A percentile compares a stretch with the other conserved stretches of the same genome.
phyloP scores from a whole-genome alignment of 2,888 invertebrate genomes.

The Isotomurus palustris region DNA sequence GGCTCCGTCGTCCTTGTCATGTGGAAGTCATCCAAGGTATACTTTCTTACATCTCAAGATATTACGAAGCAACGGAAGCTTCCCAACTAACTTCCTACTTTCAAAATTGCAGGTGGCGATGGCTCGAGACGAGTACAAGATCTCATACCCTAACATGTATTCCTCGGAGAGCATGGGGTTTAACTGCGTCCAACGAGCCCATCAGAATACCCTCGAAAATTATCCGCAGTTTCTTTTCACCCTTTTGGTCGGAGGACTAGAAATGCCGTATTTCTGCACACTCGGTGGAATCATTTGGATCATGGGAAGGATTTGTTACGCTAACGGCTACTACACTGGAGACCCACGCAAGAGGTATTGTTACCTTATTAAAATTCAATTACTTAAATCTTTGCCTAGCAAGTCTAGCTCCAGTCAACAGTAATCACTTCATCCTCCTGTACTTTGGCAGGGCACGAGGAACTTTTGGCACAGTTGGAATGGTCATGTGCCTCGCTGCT shows the following conservation, averaged over 20 bases:
- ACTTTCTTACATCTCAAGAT: not conserved
- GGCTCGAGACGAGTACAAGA: conserved; percentile 49
- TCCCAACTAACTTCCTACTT: not conserved
- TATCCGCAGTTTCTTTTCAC: conserved; percentile 50
- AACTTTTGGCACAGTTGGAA: conserved; percentile 37
- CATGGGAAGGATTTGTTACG: conserved; percentile 51
- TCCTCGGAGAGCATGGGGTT: conserved; percentile 50
- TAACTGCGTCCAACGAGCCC: conserved; percentile 53
- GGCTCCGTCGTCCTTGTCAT: conserved; percentile 49
- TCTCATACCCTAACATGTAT: conserved; percentile 53
- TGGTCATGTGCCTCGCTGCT: conserved; percentile 34
- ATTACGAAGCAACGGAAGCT: conserved; percentile 4
- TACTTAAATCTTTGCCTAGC: not conserved
- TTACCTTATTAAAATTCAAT: not conserved
- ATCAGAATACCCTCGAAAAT: conserved; percentile 53
- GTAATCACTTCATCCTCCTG: not conserved
- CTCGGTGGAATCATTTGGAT: conserved; percentile 51
- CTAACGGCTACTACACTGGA: conserved; percentile 48
- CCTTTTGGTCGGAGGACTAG: conserved; percentile 51
- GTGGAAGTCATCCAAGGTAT: conserved; percentile 50
- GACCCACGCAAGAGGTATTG: conserved; percentile 40
- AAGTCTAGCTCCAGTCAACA: not conserved
- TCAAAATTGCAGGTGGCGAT: conserved; percentile 46
- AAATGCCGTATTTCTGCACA: conserved; percentile 51
- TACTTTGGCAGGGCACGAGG: conserved; percentile 38